Percentiles rank a stretch among this genome's conserved stretches.
Conservation (phyloP, 1,140 invertebrate species). For the Drosophila kohkoa region DNA sequence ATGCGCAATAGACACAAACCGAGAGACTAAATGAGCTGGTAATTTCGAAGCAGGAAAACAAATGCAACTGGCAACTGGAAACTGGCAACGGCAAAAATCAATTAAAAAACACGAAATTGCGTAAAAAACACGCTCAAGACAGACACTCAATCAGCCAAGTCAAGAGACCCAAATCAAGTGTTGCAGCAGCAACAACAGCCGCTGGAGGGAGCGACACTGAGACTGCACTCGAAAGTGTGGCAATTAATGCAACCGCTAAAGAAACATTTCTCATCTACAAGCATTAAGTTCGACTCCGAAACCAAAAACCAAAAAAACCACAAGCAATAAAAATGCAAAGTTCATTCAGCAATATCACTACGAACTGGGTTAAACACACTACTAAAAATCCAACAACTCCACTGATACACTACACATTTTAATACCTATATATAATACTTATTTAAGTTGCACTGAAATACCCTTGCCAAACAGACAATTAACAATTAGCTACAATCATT, state of each 20-base stretch:
- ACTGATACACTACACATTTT: neutral
- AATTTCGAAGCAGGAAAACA: conserved; percentile 58
- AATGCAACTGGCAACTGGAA: conserved; percentile 24
- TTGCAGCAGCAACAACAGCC: neutral
- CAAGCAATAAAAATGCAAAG: conserved; percentile 5
- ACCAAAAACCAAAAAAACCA: neutral
- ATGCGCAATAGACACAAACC: too few relatives aligned
- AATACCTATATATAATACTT: too few relatives aligned
- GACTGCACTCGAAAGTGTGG: neutral
- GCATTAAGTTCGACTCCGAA: neutral
- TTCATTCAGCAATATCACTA: conserved; percentile 4
- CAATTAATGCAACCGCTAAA: neutral
- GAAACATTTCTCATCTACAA: conserved; percentile 7
- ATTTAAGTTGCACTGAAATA: too few relatives aligned
- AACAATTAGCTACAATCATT: too few relatives aligned
- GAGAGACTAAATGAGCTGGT: conserved; percentile 47
- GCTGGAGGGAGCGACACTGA: neutral
- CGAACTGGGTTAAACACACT: conserved; percentile 2
- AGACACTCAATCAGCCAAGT: conserved; percentile 11
- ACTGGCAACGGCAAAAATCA: conserved; percentile 11
- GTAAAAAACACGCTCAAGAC: conserved; percentile 28
- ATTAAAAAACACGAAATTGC: conserved; percentile 41
- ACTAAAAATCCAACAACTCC: too few relatives aligned
- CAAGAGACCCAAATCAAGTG: conserved; percentile 13
- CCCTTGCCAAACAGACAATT: too few relatives aligned